phyloP scores from a whole-genome alignment of 2,113 vertebrate genomes.

The Phyllostomus discolor region DNA sequence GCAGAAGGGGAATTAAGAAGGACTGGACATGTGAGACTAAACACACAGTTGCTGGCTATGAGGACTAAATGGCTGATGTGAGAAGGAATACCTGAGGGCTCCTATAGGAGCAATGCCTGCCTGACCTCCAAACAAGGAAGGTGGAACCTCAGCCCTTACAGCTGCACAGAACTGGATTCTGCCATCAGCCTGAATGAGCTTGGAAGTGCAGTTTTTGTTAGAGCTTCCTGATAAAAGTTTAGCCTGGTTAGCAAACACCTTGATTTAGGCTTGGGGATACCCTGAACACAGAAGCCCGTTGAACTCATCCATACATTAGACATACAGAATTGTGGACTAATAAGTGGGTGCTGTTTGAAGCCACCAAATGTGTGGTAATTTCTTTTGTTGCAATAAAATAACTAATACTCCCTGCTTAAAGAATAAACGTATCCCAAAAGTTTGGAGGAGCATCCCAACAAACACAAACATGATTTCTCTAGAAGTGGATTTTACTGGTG shows the following conservation, averaged over 20 bases:
- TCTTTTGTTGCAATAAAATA: neutral
- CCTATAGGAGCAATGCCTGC: accelerated
- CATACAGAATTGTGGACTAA: neutral
- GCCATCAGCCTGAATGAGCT: no score
- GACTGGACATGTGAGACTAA: neutral
- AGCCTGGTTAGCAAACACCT: neutral
- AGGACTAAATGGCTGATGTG: neutral
- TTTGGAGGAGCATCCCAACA: neutral
- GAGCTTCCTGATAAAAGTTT: neutral
- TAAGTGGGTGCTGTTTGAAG: neutral
- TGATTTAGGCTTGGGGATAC: neutral
- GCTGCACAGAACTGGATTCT: neutral
- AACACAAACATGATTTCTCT: neutral
- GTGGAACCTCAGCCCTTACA: accelerated
- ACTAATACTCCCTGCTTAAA: neutral
- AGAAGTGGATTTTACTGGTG: neutral
- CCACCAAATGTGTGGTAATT: neutral
- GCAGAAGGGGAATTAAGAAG: neutral
- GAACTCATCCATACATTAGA: neutral
- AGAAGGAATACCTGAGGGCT: neutral
- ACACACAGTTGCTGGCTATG: neutral
- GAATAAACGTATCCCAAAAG: neutral
- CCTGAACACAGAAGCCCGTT: neutral
- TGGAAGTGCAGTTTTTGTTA: no score
- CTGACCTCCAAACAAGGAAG: accelerated